phyloP scores from a whole-genome alignment of 2,113 vertebrate species.

The Egretta garzetta region DNA sequence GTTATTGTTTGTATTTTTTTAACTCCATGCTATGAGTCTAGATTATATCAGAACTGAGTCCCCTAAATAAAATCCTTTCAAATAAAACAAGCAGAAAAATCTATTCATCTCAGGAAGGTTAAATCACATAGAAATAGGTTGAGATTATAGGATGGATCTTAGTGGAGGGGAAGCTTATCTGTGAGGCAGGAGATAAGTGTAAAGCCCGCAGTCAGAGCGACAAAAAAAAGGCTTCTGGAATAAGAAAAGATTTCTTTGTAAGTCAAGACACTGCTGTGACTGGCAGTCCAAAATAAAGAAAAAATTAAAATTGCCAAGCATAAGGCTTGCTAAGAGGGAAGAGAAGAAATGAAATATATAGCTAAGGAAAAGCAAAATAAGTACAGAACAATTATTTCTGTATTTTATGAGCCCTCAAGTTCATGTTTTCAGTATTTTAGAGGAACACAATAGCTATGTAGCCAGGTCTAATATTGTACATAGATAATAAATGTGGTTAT shows the following conservation, averaged over 20 bases:
- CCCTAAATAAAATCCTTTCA: slow-evolving; percentile 17
- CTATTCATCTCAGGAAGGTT: slow-evolving; percentile 10
- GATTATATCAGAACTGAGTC: not conserved
- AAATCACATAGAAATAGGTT: slow-evolving; percentile 27
- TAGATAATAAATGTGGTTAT: not conserved
- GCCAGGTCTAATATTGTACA: not conserved
- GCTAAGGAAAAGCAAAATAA: not conserved
- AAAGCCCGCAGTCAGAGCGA: slow-evolving; percentile 32
- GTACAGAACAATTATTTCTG: not conserved
- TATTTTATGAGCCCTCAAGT: not conserved
- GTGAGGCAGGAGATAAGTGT: slow-evolving; percentile 17
- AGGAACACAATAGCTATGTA: not conserved
- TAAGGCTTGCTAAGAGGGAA: not conserved
- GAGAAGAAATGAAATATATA: not conserved
- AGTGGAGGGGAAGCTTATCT: slow-evolving; percentile 28
- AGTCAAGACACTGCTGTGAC: slow-evolving; percentile 1
- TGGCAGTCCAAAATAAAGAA: not conserved
- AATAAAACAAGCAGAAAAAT: not conserved
- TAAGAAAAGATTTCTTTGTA: slow-evolving; percentile 35
- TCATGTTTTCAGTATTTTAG: not conserved
- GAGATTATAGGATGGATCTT: slow-evolving; percentile 29
- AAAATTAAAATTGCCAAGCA: not conserved
- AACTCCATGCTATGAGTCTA: not conserved
- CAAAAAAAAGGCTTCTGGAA: slow-evolving; percentile 32
- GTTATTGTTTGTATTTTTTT: slow-evolving; percentile 7